These are phyloP conservation scores for Gymnarchus niloticus DNA, from an alignment of 2,113 vertebrate genomes.

Conservation along the genomic window DNA sequence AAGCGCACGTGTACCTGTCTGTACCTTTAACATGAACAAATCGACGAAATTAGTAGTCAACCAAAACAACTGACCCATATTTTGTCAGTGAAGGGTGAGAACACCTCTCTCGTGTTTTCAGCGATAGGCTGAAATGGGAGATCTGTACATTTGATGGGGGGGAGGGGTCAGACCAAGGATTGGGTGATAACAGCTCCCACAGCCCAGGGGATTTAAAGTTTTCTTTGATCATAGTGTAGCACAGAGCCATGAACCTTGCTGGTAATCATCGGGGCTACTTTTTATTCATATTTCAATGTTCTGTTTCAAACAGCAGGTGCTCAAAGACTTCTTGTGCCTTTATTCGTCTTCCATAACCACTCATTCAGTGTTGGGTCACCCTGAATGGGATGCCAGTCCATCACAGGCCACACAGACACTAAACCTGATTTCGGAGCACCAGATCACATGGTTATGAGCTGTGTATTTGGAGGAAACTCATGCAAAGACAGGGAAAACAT, in stretches of 20 bases:
- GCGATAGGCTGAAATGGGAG: not conserved
- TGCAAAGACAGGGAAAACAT: not conserved
- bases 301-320: not conserved
- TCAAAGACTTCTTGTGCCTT: not conserved
- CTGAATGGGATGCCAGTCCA: not conserved
- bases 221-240: not conserved
- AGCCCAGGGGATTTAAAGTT: not conserved
- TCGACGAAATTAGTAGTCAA: not conserved
- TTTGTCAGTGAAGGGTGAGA: not conserved
- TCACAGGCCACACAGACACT: not conserved
- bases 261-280: not conserved
- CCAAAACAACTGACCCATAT: conserved; percentile 7
- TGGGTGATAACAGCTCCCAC: not conserved
- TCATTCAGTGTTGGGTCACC: not conserved
- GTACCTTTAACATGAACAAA: not conserved
- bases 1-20: not conserved
- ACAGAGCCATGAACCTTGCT: not conserved
- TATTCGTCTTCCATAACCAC: not conserved
- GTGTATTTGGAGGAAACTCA: not conserved
- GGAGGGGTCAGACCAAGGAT: not conserved
- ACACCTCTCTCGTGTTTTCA: not conserved
- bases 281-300: not conserved
- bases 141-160: not conserved
- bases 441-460: not conserved
- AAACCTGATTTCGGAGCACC: not conserved